Evolutionary conservation across 2,113 vertebrate genomes (phyloP).

Genomic region (Cavia aperea): DNA sequence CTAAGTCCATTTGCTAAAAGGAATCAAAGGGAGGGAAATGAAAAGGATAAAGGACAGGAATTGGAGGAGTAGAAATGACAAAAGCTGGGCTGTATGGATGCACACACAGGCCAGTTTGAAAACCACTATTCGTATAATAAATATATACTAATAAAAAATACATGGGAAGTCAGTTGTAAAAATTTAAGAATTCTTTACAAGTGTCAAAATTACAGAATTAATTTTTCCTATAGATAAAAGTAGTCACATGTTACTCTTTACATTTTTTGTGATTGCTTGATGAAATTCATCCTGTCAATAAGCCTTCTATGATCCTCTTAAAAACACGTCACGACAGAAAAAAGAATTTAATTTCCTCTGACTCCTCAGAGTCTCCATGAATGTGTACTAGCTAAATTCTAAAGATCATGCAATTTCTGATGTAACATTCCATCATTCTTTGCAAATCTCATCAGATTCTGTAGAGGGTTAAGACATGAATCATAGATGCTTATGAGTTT

Average conservation of each 20-base stretch:
- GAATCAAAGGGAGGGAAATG: not conserved
- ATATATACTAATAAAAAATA: not conserved
- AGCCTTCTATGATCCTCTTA: slow-evolving; percentile 18
- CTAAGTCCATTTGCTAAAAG: not conserved
- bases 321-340: not conserved
- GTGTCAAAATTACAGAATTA: not conserved
- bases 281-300: not conserved
- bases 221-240: slow-evolving; percentile 15
- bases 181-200: not conserved
- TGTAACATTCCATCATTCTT: not conserved
- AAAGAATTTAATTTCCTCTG: slow-evolving; percentile 4
- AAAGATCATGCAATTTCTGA: not conserved
- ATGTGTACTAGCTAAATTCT: not conserved
- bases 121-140: not conserved
- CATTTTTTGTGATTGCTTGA: not conserved
- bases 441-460: not conserved
- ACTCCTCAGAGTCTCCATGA: not conserved
- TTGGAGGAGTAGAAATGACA: not conserved
- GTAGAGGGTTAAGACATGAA: not conserved
- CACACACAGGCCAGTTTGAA: not conserved
- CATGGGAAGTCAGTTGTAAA: not conserved
- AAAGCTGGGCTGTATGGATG: not conserved
- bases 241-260: not conserved
- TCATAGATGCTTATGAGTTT: not conserved
- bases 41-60: not conserved